Base-by-base conservation (phyloP, 2,797 vertebrate genomes). In the Tiaroga cobitis region DNA sequence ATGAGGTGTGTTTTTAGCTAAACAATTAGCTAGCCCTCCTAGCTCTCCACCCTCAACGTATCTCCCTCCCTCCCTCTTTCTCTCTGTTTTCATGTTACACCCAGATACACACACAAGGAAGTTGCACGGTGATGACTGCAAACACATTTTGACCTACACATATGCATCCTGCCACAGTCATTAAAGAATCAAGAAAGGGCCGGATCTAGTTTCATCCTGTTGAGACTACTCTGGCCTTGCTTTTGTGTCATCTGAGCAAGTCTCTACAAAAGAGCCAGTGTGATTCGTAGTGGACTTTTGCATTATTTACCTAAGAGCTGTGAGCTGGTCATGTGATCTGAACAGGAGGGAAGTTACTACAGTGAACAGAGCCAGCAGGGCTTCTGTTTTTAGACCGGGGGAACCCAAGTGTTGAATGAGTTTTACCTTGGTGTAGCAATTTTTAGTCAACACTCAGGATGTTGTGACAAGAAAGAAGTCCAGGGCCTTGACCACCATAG, bases 241-340 rank as follows among this genome's bases (percentile, higher is more conserved):
- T 74, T 82, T 75, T 75, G 43, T 89, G 90, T 88, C 87, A 89
- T 86, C 81, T 59, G 81, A 91, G 88, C 81, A 65, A 41, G 76
- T 61, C 74, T 51, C 68, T 68, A 87, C 85, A 85, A 89, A 85
- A 89, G 89, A 90, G 89, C 91, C 92, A 91, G 90, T 92, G 93
- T 93, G 85, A 88, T 21, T 87, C 24, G 72, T 87, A 91, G 90
- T 56, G 80, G 88, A 91, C 90, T 78, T 61, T 89, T 94, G 69
- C 86, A 95, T 95, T 92, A 95, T 95, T 95, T 81, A 95, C 84
- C 15, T 80, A 3, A 4, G 78, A 86, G 80, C 87, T 84, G 87
- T 43, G 87, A 89, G 87, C 89, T 82, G 43, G 70, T 85, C 90
- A 87, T 80, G 90, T 91, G 92, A 90, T 85, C 63, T 0, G 24